phyloP scores from a whole-genome alignment of 2,888 invertebrate genomes.

The Dicycla oo region DNA sequence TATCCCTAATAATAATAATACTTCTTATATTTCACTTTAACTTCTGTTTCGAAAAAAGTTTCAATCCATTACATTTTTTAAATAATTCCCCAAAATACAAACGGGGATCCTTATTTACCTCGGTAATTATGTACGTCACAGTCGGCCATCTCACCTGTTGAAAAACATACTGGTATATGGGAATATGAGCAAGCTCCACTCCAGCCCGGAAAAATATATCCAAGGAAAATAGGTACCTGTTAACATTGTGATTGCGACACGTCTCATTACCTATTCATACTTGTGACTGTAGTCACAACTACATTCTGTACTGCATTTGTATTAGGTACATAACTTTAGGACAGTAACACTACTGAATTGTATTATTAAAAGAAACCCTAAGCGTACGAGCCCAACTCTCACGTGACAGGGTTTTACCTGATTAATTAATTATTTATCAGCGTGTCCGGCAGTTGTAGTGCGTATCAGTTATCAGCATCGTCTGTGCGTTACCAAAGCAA shows the following conservation, averaged over 20 bases:
- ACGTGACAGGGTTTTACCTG: constrained; percentile 1
- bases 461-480: constrained; percentile 19
- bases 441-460: too few species aligned
- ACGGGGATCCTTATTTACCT: neutral
- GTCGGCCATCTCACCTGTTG: too few species aligned
- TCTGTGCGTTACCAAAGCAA: constrained; percentile 7
- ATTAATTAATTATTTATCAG: too few species aligned
- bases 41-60: neutral
- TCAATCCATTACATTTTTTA: neutral
- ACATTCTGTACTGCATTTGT: neutral
- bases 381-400: too few species aligned
- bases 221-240: constrained; percentile 19
- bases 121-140: neutral
- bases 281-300: neutral
- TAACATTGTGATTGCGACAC: constrained; percentile 7
- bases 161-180: neutral
- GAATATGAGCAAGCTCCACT: neutral
- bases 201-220: constrained; percentile 3
- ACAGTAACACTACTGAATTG: neutral
- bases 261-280: constrained; percentile 10
- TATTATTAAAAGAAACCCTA: constrained; percentile 1
- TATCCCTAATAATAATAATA: too few species aligned
- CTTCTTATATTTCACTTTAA: neutral
- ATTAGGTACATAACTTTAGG: neutral
- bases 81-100: neutral